Conservation (phyloP, 2,113 vertebrate genomes). For the Mesembrinibis cayennensis region DNA sequence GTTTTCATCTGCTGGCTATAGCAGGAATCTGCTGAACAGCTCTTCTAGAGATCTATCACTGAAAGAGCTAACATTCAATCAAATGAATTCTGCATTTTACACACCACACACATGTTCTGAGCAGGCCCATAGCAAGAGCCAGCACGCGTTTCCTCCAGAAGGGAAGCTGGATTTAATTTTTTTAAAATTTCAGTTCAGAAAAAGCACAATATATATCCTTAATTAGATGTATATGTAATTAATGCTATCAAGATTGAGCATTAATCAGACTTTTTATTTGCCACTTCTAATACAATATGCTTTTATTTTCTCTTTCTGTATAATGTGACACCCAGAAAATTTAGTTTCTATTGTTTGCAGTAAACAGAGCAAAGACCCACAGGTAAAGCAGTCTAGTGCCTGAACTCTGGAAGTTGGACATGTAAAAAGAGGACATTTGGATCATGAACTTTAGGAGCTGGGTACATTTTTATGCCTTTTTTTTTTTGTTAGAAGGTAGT, state of each 20-base stretch:
- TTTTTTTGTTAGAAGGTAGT: background rate
- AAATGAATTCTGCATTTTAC: background rate
- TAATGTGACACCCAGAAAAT: background rate
- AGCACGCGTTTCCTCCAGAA: fast-evolving
- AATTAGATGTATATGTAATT: background rate
- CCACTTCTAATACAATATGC: background rate
- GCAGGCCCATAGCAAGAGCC: background rate
- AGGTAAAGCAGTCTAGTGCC: background rate
- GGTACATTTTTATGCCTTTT: background rate
- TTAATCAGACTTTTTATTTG: background rate
- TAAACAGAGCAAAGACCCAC: background rate
- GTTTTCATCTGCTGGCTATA: background rate
- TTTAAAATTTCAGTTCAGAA: background rate
- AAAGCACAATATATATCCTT: background rate
- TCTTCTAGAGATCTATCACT: background rate
- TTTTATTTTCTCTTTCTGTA: background rate
- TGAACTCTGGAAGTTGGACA: background rate
- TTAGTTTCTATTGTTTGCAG: background rate
- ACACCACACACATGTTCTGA: background rate
- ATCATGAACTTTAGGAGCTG: background rate
- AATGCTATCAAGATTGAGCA: background rate
- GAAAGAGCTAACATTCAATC: background rate
- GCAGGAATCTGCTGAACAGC: background rate
- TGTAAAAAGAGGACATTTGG: background rate
- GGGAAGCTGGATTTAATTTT: background rate